Base-by-base conservation (phyloP, 2,797 vertebrate species). In the Muraenolepis orangiensis region DNA sequence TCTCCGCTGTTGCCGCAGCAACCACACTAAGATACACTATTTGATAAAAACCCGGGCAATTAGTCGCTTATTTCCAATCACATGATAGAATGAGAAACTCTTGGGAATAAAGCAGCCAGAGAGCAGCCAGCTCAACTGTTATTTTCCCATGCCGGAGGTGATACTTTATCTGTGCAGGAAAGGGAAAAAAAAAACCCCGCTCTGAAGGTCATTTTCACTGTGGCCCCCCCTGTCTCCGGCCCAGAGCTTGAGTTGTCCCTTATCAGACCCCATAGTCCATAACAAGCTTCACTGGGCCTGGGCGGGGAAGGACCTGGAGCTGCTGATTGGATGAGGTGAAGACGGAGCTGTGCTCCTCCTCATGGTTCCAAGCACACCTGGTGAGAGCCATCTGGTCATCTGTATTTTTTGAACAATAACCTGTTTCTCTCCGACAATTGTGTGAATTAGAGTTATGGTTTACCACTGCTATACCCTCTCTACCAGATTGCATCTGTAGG, bases 141-240 rank as follows among this genome's bases (percentile, higher is more conserved):
- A 34, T 34, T 34, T n/a, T n/a, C n/a, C n/a, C n/a, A n/a, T n/a
- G n/a, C n/a, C n/a, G n/a, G n/a, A n/a, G n/a, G n/a, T n/a, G n/a
- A n/a, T n/a, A n/a, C n/a, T n/a, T n/a, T n/a, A n/a, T n/a, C n/a
- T n/a, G n/a, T n/a, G n/a, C n/a, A n/a, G n/a, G n/a, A n/a, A n/a
- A n/a, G n/a, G n/a, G n/a, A n/a, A n/a, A n/a, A n/a, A n/a, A 40
- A 6, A 71, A n/a, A 51, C 46, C 16, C 6, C 2, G 0, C 64
- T 70, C 38, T 78, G 72, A 82, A 85, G 82, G 82, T 84, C 57
- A n/a, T 57, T 57, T 28, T 66, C 8, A 64, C n/a, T 26, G 12
- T 66, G 10, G 23, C 8, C 64, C 13, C 18, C 29, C 36, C 76
- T 73, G n/a, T n/a, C n/a, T 79, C 30, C 61, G 20, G 71, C 57